Evolutionary conservation across 2,113 vertebrate species (phyloP), one percentile per base, ranked within the genome.

Genomic region (Cavia aperea): DNA sequence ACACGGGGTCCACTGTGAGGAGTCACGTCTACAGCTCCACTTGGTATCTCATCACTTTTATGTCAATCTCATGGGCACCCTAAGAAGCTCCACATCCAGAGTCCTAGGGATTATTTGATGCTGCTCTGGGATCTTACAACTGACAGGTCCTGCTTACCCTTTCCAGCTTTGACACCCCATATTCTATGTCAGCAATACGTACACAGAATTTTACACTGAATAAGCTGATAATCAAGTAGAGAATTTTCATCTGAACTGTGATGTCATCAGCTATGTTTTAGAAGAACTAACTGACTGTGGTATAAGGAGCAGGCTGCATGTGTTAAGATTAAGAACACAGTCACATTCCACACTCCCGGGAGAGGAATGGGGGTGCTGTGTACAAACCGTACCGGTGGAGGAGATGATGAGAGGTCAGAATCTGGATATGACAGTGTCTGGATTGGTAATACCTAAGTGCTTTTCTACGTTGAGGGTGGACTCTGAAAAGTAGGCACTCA

Each of bases 401-500:
- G 31, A 86, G 62, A 36, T 1, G 23, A 78, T 83, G 49, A 56
- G 68, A 56, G 4, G 9, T 79, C 31, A 54, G 62, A 39, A 82
- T 65, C 93, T 86, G 36, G 72, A 72, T 81, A 65, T 94, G 43
- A 51, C 5, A 10, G 2, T 56, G 43, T 0, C 8, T 0, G 56
- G 56, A 19, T 18, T 58, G 56, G 18, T 3, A 16, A 1, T 56
- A 58, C 0, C 8, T 0, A 36, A 39, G 43, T 51, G 43, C 3
- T 83, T 14, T 81, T 89, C 33, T 46, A 51, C 21, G 49, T 70
- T 33, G 29, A 91, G 31, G 31, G 5, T 43, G 51, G 19, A 7
- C 3, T 54, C 21, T 81, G 43, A 60, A n/a, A 2, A 56, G 58
- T 39, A 43, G 92, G 4, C 0, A 33, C 58, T 70, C 7, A 8